phyloP scores from a whole-genome alignment of 2,113 vertebrate species.

The Platysteira castanea region DNA sequence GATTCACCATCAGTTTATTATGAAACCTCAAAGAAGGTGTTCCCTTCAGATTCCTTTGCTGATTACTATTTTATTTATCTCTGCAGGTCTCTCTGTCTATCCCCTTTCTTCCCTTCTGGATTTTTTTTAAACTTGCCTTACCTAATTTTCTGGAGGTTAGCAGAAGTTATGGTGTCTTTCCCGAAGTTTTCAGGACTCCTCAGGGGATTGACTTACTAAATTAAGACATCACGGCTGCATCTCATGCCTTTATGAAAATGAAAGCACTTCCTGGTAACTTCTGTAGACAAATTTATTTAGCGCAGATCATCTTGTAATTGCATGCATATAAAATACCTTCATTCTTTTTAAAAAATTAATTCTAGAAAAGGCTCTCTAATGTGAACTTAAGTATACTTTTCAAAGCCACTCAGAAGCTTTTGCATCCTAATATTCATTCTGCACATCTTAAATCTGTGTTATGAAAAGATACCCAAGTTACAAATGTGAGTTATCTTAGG shows the following conservation, averaged over 20 bases:
- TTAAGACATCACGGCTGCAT: background rate
- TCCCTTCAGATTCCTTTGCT: conserved; percentile 25
- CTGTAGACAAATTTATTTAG: background rate
- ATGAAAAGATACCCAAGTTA: background rate
- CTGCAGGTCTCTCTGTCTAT: conserved; percentile 55
- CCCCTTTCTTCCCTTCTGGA: conserved; percentile 47
- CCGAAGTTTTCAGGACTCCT: background rate
- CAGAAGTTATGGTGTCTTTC: background rate
- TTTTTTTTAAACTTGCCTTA: conserved; percentile 27
- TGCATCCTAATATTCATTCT: background rate
- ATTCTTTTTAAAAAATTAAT: background rate
- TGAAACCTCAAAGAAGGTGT: background rate
- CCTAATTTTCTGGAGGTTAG: conserved; percentile 43
- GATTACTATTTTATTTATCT: conserved; percentile 59
- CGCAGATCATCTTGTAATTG: background rate
- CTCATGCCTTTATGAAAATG: background rate
- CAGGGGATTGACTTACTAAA: background rate
- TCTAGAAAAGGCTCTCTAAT: background rate
- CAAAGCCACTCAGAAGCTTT: background rate
- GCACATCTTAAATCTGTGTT: background rate
- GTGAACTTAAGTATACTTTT: background rate
- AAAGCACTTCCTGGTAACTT: background rate
- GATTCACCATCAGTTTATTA: background rate
- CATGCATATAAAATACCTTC: background rate
- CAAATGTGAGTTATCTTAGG: background rate